Percentiles rank a stretch among this genome's conserved stretches.
phyloP scores from a whole-genome alignment of 2,797 vertebrate genomes.

The Lutjanus argentimaculatus region DNA sequence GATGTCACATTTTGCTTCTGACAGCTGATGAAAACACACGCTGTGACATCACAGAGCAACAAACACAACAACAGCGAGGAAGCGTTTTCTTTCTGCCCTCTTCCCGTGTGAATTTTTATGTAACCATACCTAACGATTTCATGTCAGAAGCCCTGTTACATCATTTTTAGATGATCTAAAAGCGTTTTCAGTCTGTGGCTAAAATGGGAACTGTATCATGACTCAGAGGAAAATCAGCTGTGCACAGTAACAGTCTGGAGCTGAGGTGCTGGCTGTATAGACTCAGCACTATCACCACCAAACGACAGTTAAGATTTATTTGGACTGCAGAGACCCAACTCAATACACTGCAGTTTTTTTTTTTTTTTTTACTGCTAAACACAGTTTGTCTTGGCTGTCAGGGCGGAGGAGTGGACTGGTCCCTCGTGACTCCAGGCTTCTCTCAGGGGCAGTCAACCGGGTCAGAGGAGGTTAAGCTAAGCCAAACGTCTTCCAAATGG shows the following conservation, averaged over 20 bases:
- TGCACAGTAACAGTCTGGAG: slow-evolving; percentile 15
- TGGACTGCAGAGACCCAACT: slow-evolving; percentile 42
- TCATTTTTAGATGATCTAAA: slow-evolving; percentile 21
- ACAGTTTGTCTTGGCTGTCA: slow-evolving; percentile 60
- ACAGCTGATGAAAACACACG: neutral
- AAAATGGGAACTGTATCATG: slow-evolving; percentile 33
- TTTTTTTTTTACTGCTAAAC: slow-evolving; percentile 37
- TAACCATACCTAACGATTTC: neutral
- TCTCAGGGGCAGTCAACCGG: slow-evolving; percentile 32
- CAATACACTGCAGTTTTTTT: slow-evolving; percentile 42
- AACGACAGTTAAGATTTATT: slow-evolving; percentile 65
- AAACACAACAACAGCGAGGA: neutral
- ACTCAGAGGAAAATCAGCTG: slow-evolving; percentile 40
- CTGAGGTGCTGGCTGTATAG: slow-evolving; percentile 2
- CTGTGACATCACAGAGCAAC: neutral
- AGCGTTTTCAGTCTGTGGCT: neutral
- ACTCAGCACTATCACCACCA: slow-evolving; percentile 41
- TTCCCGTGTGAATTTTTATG: neutral
- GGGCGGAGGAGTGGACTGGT: slow-evolving; percentile 32
- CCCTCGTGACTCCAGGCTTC: slow-evolving; percentile 28
- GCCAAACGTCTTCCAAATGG: slow-evolving; percentile 64
- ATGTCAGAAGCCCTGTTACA: slow-evolving; percentile 8
- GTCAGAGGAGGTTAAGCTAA: slow-evolving; percentile 65
- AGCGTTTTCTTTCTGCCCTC: neutral
- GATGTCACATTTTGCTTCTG: neutral